phyloP scores from a whole-genome alignment of 2,888 invertebrate genomes.

The Atherix ibis region DNA sequence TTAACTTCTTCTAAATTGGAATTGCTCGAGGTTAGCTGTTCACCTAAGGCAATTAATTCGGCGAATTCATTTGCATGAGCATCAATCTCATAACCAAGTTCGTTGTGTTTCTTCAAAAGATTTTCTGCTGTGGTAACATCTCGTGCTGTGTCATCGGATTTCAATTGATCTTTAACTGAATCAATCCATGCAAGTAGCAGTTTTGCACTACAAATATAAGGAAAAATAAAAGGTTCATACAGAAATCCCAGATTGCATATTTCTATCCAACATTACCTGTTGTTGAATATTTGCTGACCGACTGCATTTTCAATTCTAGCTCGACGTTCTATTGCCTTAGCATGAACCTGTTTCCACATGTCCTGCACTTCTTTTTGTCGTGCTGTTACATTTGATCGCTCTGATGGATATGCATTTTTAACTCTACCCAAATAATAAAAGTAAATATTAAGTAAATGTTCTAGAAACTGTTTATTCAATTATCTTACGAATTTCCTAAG shows the following conservation, averaged over 20 bases:
- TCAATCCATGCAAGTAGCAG: slow-evolving; percentile 70
- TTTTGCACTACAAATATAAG: slow-evolving; percentile 58
- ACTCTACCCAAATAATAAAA: slow-evolving; percentile 40
- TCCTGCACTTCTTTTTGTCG: slow-evolving; percentile 72
- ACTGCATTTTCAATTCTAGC: slow-evolving; percentile 83
- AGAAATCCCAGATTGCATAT: not conserved
- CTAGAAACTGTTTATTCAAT: not conserved
- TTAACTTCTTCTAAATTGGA: slow-evolving; percentile 60
- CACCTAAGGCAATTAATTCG: slow-evolving; percentile 66
- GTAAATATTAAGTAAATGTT: not conserved
- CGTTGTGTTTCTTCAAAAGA: slow-evolving; percentile 76
- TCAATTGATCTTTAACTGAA: slow-evolving; percentile 60
- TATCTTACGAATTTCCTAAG: slow-evolving; percentile 63
- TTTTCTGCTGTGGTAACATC: slow-evolving; percentile 89
- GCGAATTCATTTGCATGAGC: slow-evolving; percentile 78
- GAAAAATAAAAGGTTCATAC: not conserved
- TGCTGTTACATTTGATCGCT: slow-evolving; percentile 67
- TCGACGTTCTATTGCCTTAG: slow-evolving; percentile 70
- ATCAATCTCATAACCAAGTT: slow-evolving; percentile 77
- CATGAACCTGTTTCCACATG: slow-evolving; percentile 77
- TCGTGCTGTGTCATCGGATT: slow-evolving; percentile 61
- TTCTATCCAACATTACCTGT: slow-evolving; percentile 11
- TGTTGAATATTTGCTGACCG: slow-evolving; percentile 66
- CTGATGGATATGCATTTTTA: slow-evolving; percentile 81
- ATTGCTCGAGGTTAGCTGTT: slow-evolving; percentile 56